Percentiles rank a stretch among this genome's conserved stretches.
phyloP scores from a whole-genome alignment of 2,113 vertebrate genomes.

The Heterochromis multidens region DNA sequence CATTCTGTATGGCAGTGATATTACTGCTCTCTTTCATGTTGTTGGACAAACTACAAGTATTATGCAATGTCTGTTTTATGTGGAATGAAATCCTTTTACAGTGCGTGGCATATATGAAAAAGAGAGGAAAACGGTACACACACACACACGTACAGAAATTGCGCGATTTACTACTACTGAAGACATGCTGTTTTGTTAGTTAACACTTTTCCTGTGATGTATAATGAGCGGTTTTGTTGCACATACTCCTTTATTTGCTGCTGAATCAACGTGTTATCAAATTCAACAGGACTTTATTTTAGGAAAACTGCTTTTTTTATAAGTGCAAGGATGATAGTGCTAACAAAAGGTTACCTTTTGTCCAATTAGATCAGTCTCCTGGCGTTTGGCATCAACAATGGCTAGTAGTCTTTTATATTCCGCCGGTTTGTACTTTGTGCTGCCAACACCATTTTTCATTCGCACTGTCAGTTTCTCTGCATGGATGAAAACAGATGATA shows the following conservation, averaged over 20 bases:
- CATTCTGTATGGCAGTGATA: constrained; percentile 30
- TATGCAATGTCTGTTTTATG: constrained; percentile 39
- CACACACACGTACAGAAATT: background rate
- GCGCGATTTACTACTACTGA: background rate
- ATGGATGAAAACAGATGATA: constrained; percentile 54
- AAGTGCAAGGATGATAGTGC: background rate
- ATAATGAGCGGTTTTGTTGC: background rate
- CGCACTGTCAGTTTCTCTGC: constrained; percentile 74
- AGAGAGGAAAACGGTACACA: background rate
- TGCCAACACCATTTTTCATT: constrained; percentile 76
- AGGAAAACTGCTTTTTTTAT: constrained; percentile 1
- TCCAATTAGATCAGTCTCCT: constrained; percentile 74
- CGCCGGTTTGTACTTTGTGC: constrained; percentile 79
- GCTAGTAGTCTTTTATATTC: constrained; percentile 81
- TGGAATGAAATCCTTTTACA: constrained; percentile 26
- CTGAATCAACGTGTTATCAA: constrained; percentile 1
- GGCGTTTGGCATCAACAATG: constrained; percentile 79
- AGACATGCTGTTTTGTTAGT: constrained; percentile 14
- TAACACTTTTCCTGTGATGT: background rate
- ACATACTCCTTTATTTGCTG: constrained; percentile 1
- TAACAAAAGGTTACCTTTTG: constrained; percentile 80
- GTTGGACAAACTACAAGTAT: constrained; percentile 15
- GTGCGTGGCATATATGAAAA: background rate
- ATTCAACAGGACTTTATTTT: background rate
- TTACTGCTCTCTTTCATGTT: constrained; percentile 32